These are phyloP conservation scores for Galleria mellonella DNA, from an alignment of 1,140 invertebrate genomes.

Conservation along the genomic window DNA sequence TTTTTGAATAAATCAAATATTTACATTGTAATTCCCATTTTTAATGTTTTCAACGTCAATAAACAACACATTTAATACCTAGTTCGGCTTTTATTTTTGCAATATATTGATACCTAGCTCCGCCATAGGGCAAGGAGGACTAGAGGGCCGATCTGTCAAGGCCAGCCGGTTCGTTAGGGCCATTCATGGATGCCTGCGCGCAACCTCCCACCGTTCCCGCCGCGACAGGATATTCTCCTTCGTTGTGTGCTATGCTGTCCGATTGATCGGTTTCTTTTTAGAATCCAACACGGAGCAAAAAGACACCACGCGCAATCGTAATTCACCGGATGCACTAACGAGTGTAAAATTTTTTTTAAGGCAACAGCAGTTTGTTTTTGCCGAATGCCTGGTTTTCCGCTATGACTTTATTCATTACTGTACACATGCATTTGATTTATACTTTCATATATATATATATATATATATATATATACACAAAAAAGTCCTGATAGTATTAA, in stretches of 20 bases:
- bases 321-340: constrained; percentile 70
- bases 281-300: constrained; percentile 46
- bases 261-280: constrained; percentile 55
- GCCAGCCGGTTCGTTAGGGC: constrained; percentile 66
- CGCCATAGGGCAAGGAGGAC: constrained; percentile 14
- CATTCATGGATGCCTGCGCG: constrained; percentile 62
- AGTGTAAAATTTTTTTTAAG: constrained; percentile 56
- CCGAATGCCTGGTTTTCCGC: constrained; percentile 37
- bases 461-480: no score
- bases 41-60: no score
- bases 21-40: no score
- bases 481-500: not conserved
- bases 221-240: constrained; percentile 56
- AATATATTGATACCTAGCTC: no score
- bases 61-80: no score
- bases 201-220: constrained; percentile 33
- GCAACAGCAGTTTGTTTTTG: constrained; percentile 51
- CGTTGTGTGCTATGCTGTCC: constrained; percentile 47
- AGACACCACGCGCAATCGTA: constrained; percentile 52
- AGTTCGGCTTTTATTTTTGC: no score
- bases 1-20: no score
- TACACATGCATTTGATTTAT: constrained; percentile 2
- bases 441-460: no score
- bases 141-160: constrained; percentile 47
- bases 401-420: constrained; percentile 27